These are phyloP conservation scores for Ciona savignyi DNA, from an alignment of 23 tunicate species.

Conservation along the genomic window DNA sequence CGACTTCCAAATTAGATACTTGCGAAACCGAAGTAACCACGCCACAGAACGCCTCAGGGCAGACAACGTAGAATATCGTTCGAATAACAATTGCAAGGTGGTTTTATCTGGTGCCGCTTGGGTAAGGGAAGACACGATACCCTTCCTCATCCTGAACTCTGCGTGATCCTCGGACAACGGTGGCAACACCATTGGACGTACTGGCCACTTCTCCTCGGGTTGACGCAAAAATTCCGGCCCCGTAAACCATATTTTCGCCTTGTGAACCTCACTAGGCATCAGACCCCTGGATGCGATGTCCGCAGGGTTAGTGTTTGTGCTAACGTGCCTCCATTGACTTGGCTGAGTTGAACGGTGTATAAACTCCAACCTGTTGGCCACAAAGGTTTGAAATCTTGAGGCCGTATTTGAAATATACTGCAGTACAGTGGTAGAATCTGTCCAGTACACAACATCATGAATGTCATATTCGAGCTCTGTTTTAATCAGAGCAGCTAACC, in stretches of 20 bases:
- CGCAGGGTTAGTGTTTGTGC: conserved; percentile 18
- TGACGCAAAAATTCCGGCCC: no score
- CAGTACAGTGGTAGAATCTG: conserved; percentile 32
- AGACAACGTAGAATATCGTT: no score
- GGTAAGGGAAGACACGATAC: no score
- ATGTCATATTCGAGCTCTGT: no score
- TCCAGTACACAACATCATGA: conserved; percentile 17
- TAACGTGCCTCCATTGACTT: conserved; percentile 32
- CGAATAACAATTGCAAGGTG: no score
- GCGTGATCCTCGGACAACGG: background rate
- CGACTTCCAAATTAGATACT: no score
- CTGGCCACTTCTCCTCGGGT: conserved; percentile 10
- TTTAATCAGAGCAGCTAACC: background rate
- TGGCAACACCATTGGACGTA: background rate
- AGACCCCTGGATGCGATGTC: conserved; percentile 23
- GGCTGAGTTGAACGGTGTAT: conserved; percentile 5
- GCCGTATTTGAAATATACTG: conserved; percentile 17
- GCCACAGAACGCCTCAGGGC: no score
- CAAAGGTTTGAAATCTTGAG: conserved; percentile 28
- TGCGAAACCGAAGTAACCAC: no score
- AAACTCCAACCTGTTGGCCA: conserved; percentile 25
- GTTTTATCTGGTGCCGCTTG: no score
- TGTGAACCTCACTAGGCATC: background rate
- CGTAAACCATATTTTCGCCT: conserved; percentile 11
- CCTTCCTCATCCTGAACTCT: no score